Conservation (phyloP, 35 echinoderm and acorn worm species). For the Apostichopus californicus region DNA sequence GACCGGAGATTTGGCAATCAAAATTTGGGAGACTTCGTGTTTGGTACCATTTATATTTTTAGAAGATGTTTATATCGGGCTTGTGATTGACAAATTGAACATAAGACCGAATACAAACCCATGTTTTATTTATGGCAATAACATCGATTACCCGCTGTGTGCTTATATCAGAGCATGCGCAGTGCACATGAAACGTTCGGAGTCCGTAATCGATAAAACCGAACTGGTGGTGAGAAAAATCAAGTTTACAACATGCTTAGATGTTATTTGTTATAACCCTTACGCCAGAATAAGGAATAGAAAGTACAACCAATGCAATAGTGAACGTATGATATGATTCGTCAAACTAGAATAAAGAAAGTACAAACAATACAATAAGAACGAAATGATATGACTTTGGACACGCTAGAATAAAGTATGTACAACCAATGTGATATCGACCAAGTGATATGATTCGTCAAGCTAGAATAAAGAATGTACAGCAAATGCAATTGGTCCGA, state of each 20-base stretch:
- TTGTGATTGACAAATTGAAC: background rate
- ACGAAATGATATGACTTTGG: no score
- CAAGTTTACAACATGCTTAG: background rate
- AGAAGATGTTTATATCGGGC: conserved; percentile 25
- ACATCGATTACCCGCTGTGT: background rate
- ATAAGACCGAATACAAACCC: background rate
- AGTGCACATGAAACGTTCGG: background rate
- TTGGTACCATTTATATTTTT: conserved; percentile 3
- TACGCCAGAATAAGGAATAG: conserved; percentile 20
- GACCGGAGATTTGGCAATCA: conserved; percentile 30
- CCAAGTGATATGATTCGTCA: no score
- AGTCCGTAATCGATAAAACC: background rate
- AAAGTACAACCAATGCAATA: background rate
- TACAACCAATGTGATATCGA: no score
- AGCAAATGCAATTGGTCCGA: no score
- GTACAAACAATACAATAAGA: no score
- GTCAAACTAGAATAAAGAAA: no score
- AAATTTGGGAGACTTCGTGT: background rate
- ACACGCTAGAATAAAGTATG: no score
- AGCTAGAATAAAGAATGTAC: no score
- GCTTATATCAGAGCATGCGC: background rate
- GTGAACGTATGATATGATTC: background rate
- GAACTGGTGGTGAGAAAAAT: background rate
- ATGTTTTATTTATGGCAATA: background rate
- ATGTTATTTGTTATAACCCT: conserved; percentile 20